phyloP scores from a whole-genome alignment of 2,888 invertebrate genomes.

The Dasypolia templi region DNA sequence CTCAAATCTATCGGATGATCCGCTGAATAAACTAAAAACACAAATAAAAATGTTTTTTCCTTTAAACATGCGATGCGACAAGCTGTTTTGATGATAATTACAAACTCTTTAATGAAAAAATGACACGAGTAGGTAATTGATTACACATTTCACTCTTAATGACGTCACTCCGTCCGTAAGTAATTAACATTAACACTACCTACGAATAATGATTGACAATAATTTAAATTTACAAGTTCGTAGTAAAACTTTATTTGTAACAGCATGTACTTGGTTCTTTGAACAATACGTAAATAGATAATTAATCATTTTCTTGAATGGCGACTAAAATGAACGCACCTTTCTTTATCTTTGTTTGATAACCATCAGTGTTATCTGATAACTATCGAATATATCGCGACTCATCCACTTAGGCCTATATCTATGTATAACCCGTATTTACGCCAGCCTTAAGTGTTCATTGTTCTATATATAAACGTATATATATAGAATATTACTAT shows the following conservation, averaged over 20 bases:
- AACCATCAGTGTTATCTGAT: constrained; percentile 48
- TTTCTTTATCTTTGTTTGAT: constrained; percentile 57
- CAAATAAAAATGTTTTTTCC: constrained; percentile 32
- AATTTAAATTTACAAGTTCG: constrained; percentile 22
- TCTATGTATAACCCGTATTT: constrained; percentile 51
- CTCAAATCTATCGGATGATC: constrained; percentile 25
- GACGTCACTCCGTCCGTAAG: constrained; percentile 30
- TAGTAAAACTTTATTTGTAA: constrained; percentile 8
- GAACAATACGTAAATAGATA: constrained; percentile 20
- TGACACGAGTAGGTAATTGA: constrained; percentile 19
- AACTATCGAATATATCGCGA: constrained; percentile 29
- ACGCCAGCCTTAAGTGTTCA: constrained; percentile 48
- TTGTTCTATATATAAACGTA: constrained; percentile 56
- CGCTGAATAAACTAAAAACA: constrained; percentile 1
- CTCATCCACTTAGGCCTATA: constrained; percentile 50
- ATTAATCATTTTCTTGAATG: constrained; percentile 43
- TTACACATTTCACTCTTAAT: constrained; percentile 34
- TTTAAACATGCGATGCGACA: constrained; percentile 11
- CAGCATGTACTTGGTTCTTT: constrained; percentile 11
- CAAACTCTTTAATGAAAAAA: constrained; percentile 28
- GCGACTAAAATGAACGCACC: constrained; percentile 37
- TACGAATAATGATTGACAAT: constrained; percentile 23
- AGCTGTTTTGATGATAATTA: constrained; percentile 28
- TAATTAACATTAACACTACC: constrained; percentile 42
- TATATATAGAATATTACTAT: no score